These are phyloP conservation scores for Dinocampus coccinellae DNA, from an alignment of 2,888 invertebrate genomes.

Conservation along the genomic window DNA sequence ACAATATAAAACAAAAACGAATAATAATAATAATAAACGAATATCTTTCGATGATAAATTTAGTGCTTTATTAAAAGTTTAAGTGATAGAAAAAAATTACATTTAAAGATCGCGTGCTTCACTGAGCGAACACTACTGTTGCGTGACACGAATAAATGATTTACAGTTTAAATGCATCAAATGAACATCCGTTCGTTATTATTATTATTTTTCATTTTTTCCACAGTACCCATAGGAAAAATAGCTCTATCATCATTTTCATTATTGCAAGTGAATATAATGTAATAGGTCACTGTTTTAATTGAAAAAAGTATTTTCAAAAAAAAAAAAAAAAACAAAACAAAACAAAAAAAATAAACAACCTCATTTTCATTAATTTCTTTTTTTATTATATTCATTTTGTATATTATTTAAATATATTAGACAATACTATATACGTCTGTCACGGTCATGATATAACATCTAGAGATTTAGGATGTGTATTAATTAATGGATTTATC, in stretches of 20 bases:
- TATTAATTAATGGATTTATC: not conserved
- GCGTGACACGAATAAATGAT: conserved; percentile 1
- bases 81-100: not conserved
- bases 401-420: conserved; percentile 58
- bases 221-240: no score
- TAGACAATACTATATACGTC: conserved; percentile 59
- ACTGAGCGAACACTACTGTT: not conserved
- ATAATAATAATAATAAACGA: no score
- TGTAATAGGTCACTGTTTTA: no score
- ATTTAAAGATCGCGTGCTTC: not conserved
- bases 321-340: no score
- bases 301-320: no score
- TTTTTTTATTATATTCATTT: conserved; percentile 60
- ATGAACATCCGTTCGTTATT: not conserved
- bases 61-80: not conserved
- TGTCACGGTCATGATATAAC: conserved; percentile 59
- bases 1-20: no score
- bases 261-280: no score
- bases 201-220: no score
- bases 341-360: no score
- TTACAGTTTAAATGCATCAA: conserved; percentile 1
- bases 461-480: conserved; percentile 50
- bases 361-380: conserved; percentile 41
- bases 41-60: no score
- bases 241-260: no score